Evolutionary conservation across 2,797 vertebrate genomes (phyloP).

Genomic region (Xiphophorus birchmanni): DNA sequence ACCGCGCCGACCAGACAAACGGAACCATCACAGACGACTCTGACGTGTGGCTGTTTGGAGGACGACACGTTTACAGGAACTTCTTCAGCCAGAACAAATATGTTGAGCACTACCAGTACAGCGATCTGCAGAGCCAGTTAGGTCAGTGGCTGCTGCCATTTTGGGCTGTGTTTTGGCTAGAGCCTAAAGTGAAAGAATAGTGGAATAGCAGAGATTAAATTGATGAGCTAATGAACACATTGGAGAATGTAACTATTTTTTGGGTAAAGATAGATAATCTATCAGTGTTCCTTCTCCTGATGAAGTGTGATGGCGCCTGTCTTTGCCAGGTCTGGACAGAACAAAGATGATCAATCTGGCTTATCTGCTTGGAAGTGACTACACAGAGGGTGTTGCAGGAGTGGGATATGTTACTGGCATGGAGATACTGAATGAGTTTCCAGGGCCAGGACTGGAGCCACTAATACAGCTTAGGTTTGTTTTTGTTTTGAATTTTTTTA

Average conservation of each 20-base stretch:
- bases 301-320: background rate
- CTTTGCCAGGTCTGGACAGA: constrained; percentile 87
- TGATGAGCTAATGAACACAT: background rate
- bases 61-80: constrained; percentile 95
- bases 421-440: constrained; percentile 98
- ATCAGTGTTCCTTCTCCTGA: background rate
- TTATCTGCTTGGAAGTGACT: constrained; percentile 97
- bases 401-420: constrained; percentile 95
- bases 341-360: constrained; percentile 95
- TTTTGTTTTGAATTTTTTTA: too few species aligned
- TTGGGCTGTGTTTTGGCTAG: background rate
- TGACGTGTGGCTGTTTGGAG: constrained; percentile 97
- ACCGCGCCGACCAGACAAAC: constrained; percentile 90
- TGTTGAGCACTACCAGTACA: constrained; percentile 90
- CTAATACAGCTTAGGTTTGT: constrained; percentile 87
- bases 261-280: background rate
- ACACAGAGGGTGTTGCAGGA: constrained; percentile 92
- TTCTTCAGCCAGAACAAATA: constrained; percentile 96
- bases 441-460: constrained; percentile 88
- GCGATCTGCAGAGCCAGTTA: constrained; percentile 91
- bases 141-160: constrained; percentile 75
- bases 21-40: constrained; percentile 98
- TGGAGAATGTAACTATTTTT: background rate
- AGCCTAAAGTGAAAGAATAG: background rate
- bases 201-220: background rate